Conservation (phyloP, 2,888 invertebrate genomes). For the Rhynchonema sp. region DNA sequence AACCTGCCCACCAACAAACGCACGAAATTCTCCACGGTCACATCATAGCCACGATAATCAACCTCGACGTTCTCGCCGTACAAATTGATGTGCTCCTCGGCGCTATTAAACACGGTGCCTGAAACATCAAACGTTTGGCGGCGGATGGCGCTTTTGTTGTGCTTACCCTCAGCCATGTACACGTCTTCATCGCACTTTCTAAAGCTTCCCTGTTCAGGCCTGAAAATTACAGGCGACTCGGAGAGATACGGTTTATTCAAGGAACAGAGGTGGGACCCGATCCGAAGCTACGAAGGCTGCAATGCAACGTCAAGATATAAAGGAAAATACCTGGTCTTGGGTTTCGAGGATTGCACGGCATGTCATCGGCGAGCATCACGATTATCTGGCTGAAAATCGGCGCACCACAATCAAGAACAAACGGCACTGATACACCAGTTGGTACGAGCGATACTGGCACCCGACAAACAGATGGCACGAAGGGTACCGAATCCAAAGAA, state of each 20-base stretch:
- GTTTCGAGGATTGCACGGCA: conserved; percentile 96
- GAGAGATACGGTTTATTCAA: no score
- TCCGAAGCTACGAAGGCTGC: no score
- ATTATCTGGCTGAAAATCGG: conserved; percentile 57
- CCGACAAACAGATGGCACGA: no score
- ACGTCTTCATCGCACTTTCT: no score
- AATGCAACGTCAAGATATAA: no score
- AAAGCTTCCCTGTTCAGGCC: no score
- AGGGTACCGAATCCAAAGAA: no score
- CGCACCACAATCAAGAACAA: neutral
- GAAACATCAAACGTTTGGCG: conserved; percentile 7
- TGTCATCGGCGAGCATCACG: conserved; percentile 96
- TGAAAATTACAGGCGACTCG: no score
- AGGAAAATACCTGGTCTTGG: conserved; percentile 50
- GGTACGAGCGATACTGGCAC: neutral
- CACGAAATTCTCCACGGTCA: conserved; percentile 95
- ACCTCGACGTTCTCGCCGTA: conserved; percentile 97
- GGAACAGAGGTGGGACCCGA: no score
- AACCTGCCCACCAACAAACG: conserved; percentile 78
- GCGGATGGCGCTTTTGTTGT: neutral
- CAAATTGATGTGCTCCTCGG: conserved; percentile 89
- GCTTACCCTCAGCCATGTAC: no score
- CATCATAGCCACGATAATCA: conserved; percentile 39
- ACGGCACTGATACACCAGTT: neutral
- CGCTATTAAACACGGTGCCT: conserved; percentile 93